Percentiles rank a stretch among this genome's conserved stretches.
phyloP scores from a whole-genome alignment of 35 echinoderm and acorn worm genomes.

The Ophioderma brevispina region DNA sequence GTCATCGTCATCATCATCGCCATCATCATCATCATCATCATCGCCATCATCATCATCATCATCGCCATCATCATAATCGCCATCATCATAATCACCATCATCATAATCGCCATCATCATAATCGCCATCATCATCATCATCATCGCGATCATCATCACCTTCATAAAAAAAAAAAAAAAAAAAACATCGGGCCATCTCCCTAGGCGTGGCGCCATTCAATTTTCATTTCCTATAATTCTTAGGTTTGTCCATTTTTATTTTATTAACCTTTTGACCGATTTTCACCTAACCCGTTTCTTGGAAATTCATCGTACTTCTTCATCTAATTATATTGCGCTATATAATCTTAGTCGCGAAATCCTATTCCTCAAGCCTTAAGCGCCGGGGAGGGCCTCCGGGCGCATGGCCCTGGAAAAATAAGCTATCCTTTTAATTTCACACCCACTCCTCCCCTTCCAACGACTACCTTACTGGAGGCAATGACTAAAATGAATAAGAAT shows the following conservation, averaged over 20 bases:
- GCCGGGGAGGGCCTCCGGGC: neutral
- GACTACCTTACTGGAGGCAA: neutral
- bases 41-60: conserved; percentile 26
- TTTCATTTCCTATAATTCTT: conserved; percentile 1
- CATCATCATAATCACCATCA: neutral
- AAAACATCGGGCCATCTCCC: too few species aligned
- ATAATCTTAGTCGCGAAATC: neutral
- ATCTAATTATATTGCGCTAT: neutral
- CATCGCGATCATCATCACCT: too few species aligned
- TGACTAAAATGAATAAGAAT: conserved; percentile 1
- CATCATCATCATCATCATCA: conserved; percentile 29
- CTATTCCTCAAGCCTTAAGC: neutral
- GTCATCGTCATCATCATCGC: conserved; percentile 21
- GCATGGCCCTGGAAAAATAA: neutral
- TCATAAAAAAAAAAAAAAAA: too few species aligned
- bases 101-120: neutral
- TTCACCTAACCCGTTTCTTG: neutral
- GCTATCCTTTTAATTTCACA: neutral
- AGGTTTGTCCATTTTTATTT: neutral
- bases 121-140: too few species aligned
- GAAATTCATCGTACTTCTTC: neutral
- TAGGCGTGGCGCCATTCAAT: neutral
- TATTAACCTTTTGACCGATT: neutral
- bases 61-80: conserved; percentile 1
- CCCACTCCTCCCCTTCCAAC: neutral